Conservation (phyloP, 37 sponge, comb jelly and placozoan genomes). For the Oopsacas minuta region DNA sequence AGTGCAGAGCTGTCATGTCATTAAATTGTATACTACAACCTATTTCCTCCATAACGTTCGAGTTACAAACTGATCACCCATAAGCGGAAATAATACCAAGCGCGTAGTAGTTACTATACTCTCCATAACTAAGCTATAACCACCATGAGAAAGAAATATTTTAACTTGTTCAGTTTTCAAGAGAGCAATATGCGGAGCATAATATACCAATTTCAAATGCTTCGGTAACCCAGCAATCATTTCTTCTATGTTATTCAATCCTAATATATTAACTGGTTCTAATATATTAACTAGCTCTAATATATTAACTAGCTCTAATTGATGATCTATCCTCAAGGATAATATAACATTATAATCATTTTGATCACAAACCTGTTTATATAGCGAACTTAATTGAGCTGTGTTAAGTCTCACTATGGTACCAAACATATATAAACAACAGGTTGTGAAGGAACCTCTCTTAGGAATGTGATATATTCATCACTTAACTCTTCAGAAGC, state of each 20-base stretch:
- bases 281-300: no score
- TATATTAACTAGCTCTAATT: no score
- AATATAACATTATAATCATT: neutral
- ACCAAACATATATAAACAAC: neutral
- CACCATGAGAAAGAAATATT: neutral
- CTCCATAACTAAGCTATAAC: neutral
- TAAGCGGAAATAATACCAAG: neutral
- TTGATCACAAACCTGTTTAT: neutral
- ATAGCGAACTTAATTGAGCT: neutral
- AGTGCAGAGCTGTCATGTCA: neutral
- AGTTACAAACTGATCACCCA: neutral
- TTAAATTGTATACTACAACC: neutral
- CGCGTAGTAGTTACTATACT: neutral
- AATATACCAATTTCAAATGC: neutral
- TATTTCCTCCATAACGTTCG: neutral
- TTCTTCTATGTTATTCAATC: neutral
- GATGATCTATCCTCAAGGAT: neutral
- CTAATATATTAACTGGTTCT: no score
- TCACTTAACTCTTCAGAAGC: neutral
- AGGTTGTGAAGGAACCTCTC: neutral
- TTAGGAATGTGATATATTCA: neutral
- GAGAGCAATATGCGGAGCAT: neutral
- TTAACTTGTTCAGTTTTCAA: neutral
- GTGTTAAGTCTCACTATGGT: neutral
- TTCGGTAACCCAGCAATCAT: neutral